Conservation (phyloP, 2,888 invertebrate genomes). For the Archips xylosteana region DNA sequence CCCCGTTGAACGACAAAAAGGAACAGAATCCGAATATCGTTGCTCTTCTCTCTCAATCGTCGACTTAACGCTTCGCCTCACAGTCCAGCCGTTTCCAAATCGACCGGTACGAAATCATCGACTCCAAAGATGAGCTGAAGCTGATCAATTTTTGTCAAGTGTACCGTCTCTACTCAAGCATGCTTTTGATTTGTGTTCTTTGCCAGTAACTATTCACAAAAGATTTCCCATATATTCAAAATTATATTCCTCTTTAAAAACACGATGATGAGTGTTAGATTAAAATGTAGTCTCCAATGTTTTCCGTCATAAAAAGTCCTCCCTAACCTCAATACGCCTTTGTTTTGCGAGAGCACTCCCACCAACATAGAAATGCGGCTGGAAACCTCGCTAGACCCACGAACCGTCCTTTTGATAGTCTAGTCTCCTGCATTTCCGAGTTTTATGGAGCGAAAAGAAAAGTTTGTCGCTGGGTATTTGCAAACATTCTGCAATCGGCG, state of each 20-base stretch:
- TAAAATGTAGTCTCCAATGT: constrained; percentile 28
- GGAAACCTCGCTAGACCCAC: neutral
- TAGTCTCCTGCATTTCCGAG: neutral
- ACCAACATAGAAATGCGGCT: constrained; percentile 18
- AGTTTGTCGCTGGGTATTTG: constrained; percentile 52
- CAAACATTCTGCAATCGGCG: constrained; percentile 63
- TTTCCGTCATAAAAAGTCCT: constrained; percentile 11
- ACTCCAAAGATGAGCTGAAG: too few species aligned
- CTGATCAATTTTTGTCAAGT: too few species aligned
- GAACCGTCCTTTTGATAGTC: neutral
- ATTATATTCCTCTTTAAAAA: constrained; percentile 2
- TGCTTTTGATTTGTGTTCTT: too few species aligned
- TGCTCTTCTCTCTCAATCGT: too few species aligned
- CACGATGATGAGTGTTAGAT: constrained; percentile 17
- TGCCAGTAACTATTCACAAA: too few species aligned
- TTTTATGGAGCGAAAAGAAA: neutral
- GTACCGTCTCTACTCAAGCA: too few species aligned
- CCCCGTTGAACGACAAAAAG: too few species aligned
- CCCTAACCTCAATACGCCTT: constrained; percentile 18
- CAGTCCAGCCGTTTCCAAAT: too few species aligned
- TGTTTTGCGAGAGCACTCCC: constrained; percentile 12
- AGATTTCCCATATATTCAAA: neutral
- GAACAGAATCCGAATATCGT: too few species aligned
- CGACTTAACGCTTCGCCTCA: too few species aligned
- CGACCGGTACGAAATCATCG: too few species aligned